Evolutionary conservation across 2,888 invertebrate genomes (phyloP), one percentile per base, ranked within the genome.

Genomic region (Dynastes grantii): DNA sequence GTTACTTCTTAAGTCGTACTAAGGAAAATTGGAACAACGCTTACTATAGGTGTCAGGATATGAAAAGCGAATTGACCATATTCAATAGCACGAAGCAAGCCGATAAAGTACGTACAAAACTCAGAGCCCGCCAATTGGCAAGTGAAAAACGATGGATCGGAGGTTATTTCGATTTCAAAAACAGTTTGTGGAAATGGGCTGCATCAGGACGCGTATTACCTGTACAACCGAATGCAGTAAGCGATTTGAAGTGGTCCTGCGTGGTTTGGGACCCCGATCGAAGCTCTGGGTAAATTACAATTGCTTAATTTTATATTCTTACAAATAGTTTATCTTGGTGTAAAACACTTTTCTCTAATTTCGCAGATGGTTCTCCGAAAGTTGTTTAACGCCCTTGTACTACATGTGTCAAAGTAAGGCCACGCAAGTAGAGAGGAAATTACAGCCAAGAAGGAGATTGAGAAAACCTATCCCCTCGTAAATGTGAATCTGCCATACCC

Each of bases 21-120:
- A 90, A 90, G 79, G 90, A 91, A 0, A 90, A 91, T 73, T 94
- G 94, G 94, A 91, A 92, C 83, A 91, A 92, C n/a, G 93, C 94
- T 29, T 90, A 92, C 82, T 93, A 92, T 85, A 89, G 91, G 61
- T 94, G 94, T 88, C 90, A 91, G 88, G 92, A 80, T 32, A 78
- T 67, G 53, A 77, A 75, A 9, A 76, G 76, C 40, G 78, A 80
- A 64, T 76, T 82, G 63, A 63, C 87, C 84, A 9, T 79, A 16
- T 65, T 79, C n/a, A 77, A 71, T 16, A 79, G 77, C 32, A 71
- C 65, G 61, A 75, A 65, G 13, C 77, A 77, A 32, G 67, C 77
- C 37, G 49, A 58, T 16, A 77, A 51, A 37, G 68, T 79, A 51
- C 70, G 67, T 32, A 27, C 9, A n/a, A 65, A 77, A n/a, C 27